Conservation (phyloP, 2,113 vertebrate genomes). For the Pionites leucogaster region DNA sequence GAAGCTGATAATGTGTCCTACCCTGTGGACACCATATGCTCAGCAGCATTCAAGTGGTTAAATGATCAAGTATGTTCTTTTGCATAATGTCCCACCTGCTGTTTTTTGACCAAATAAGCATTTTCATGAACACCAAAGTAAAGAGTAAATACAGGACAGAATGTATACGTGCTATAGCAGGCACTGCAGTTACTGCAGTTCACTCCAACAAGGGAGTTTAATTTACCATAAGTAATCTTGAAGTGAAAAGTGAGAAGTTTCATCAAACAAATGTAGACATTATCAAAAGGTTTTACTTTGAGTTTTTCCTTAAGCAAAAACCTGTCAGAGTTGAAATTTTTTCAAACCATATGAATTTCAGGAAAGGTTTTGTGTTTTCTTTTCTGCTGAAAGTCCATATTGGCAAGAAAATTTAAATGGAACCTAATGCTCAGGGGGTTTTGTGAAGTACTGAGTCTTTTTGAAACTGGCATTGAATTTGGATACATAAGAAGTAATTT, state of each 20-base stretch:
- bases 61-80: background rate
- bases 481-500: background rate
- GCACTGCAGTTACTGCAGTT: background rate
- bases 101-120: background rate
- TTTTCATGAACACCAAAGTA: conserved; percentile 1
- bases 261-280: background rate
- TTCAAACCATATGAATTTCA: background rate
- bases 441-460: background rate
- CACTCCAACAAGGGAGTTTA: background rate
- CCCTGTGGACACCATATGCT: background rate
- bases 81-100: background rate
- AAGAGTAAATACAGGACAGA: conserved; percentile 5
- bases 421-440: background rate
- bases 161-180: background rate
- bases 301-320: background rate
- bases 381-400: background rate
- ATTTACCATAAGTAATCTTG: background rate
- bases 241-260: background rate
- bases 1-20: background rate
- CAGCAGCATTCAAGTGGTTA: background rate
- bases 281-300: background rate
- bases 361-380: background rate
- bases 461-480: background rate
- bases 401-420: background rate
- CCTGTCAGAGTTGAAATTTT: background rate